Evolutionary conservation across 2,797 vertebrate species (phyloP).

Genomic region (Sebastes paucispinis): DNA sequence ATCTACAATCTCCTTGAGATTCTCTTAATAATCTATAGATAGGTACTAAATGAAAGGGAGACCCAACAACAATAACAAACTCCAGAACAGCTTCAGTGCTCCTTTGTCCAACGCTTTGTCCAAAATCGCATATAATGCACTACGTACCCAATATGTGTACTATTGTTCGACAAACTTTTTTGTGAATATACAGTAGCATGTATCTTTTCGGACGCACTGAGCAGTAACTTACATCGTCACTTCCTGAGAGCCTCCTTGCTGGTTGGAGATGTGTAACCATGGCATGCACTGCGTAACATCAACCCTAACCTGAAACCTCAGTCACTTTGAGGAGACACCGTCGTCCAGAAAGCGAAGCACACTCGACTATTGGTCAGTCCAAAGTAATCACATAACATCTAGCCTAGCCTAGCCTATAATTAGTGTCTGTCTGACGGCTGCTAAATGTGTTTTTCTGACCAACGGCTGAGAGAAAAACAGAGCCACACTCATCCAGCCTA

Average conservation of each 20-base stretch:
- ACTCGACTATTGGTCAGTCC: background rate
- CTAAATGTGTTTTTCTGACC: slow-evolving; percentile 42
- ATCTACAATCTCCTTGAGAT: background rate
- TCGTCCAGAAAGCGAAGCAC: background rate
- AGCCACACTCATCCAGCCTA: slow-evolving; percentile 23
- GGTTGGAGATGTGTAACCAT: background rate
- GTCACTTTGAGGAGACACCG: background rate
- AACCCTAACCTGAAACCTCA: background rate
- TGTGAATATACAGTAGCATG: background rate
- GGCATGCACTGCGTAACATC: background rate
- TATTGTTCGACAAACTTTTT: background rate
- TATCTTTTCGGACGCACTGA: background rate
- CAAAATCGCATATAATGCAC: background rate
- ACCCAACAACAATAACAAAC: background rate
- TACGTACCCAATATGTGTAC: background rate
- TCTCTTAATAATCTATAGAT: background rate
- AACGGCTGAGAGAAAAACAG: slow-evolving; percentile 27
- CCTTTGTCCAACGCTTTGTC: background rate
- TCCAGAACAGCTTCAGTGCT: background rate
- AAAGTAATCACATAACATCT: background rate
- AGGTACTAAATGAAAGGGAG: background rate
- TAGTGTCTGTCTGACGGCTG: background rate
- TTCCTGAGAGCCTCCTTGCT: background rate
- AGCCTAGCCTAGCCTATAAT: slow-evolving; percentile 8
- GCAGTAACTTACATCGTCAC: background rate